Evolutionary conservation across 2,888 invertebrate species (phyloP), one percentile per base, ranked within the genome.

Genomic region (Cotesia congregata): DNA sequence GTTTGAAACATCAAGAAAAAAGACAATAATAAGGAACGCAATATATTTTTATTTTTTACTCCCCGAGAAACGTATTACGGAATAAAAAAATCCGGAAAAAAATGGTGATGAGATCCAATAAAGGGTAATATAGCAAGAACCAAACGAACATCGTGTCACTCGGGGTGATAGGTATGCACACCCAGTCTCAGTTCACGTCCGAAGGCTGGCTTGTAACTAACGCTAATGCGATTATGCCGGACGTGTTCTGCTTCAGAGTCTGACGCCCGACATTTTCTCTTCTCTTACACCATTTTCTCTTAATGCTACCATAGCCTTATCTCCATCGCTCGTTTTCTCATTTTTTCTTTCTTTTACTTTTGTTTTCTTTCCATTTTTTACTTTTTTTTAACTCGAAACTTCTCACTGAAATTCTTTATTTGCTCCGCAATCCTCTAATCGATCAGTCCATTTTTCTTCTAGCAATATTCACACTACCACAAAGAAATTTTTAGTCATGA

Each of bases 201-300:
- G 59, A 71, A 62, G 38, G 65, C 64, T 50, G 74, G 61, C 60
- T 74, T 78, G 79, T 79, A 81, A 81, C 80, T 80, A 81, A 80
- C 72, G 77, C 81, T 82, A 82, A 82, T 80, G 78, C 79, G 79
- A 82, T 82, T 82, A 81, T 50, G 30, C 73, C 60, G 69, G 64
- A 80, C 80, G 80, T 80, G 80, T 73, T 77, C 76, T 69, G 77
- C 76, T 73, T 74, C 40, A 15, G 70, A 74, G 68, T 72, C 61
- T 68, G 71, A 68, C 73, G 70, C 68, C 73, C 65, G 61, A 64
- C 50, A 61, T 75, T 74, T 70, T 65, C 72, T 30, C 71, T 12
- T 70, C 50, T 60, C 15, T 64, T 38, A 50, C 12, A 50, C 50
- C 50, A 50, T 50, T 50, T 72, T 41, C 17, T 69, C 68, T 71